These are phyloP conservation scores for Harpegnathos saltator DNA, from an alignment of 1,140 invertebrate genomes.

Conservation along the genomic window DNA sequence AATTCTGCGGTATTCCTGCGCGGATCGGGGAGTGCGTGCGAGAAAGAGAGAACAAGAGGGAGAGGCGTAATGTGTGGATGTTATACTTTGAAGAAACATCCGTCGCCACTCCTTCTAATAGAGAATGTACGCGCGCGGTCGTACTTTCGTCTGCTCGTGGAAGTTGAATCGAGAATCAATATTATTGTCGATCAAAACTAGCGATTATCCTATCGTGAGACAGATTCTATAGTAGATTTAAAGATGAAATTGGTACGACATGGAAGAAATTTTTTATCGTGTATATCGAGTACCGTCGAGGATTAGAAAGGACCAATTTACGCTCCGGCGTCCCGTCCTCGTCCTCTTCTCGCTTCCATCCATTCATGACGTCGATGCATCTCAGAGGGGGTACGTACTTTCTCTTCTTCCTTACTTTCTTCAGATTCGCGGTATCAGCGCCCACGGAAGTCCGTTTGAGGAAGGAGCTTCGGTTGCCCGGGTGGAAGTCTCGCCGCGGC, in stretches of 20 bases:
- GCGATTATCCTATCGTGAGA: not conserved
- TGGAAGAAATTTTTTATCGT: not conserved
- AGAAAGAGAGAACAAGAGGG: too few relatives aligned
- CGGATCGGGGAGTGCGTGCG: too few relatives aligned
- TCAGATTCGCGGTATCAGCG: not conserved
- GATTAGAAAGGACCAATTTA: not conserved
- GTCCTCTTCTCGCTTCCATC: not conserved
- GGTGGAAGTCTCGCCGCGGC: not conserved
- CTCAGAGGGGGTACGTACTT: too few relatives aligned
- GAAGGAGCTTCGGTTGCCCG: not conserved
- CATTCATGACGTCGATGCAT: not conserved
- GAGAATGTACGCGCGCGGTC: not conserved
- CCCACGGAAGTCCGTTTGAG: slow-evolving; percentile 3
- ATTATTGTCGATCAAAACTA: not conserved
- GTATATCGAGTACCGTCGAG: not conserved
- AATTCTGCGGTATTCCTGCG: too few relatives aligned
- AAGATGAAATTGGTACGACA: not conserved
- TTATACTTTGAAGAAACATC: slow-evolving; percentile 2
- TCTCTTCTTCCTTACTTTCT: not conserved
- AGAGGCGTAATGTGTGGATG: slow-evolving; percentile 7
- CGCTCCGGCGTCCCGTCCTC: not conserved
- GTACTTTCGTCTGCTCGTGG: not conserved
- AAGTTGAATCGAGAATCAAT: not conserved
- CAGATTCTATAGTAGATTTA: slow-evolving; percentile 1
- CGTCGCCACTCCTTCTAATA: not conserved